phyloP scores from a whole-genome alignment of 2,797 vertebrate species.

The Rachycentron canadum region DNA sequence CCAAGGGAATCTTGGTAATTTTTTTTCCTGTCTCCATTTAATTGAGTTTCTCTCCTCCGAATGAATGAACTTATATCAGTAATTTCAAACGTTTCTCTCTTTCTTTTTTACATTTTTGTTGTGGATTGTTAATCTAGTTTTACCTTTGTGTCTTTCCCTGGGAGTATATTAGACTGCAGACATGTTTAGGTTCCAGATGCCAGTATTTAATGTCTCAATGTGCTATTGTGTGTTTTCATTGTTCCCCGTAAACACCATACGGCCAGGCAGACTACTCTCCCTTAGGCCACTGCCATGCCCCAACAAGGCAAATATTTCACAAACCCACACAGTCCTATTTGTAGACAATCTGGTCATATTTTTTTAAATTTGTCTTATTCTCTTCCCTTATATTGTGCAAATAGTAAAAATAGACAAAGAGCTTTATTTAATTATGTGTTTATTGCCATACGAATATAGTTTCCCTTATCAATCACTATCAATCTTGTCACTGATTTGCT shows the following conservation, averaged over 20 bases:
- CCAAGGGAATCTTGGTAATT: neutral
- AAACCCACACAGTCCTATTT: slow-evolving; percentile 52
- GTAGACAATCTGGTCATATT: slow-evolving; percentile 48
- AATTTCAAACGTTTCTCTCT: slow-evolving; percentile 12
- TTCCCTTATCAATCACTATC: neutral
- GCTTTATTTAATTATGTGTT: slow-evolving; percentile 5
- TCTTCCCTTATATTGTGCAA: neutral
- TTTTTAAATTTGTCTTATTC: neutral
- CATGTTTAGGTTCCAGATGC: slow-evolving; percentile 62
- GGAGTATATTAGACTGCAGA: slow-evolving; percentile 31
- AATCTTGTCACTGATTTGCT: slow-evolving; percentile 15
- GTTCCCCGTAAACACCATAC: slow-evolving; percentile 54
- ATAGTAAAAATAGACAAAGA: neutral
- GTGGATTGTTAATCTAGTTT: slow-evolving; percentile 7
- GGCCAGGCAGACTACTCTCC: slow-evolving; percentile 52
- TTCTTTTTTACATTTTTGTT: slow-evolving; percentile 4
- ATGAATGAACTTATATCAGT: slow-evolving; percentile 1
- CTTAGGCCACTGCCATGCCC: slow-evolving; percentile 36
- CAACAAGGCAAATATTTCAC: slow-evolving; percentile 47
- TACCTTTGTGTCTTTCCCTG: slow-evolving; percentile 29
- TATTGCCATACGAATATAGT: neutral
- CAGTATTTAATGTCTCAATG: slow-evolving; percentile 46
- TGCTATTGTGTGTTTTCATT: slow-evolving; percentile 45
- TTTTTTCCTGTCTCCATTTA: slow-evolving; percentile 12
- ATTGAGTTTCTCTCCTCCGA: slow-evolving; percentile 8